Evolutionary conservation across 2,113 vertebrate genomes (phyloP).

Genomic region (Centropus unirufus): DNA sequence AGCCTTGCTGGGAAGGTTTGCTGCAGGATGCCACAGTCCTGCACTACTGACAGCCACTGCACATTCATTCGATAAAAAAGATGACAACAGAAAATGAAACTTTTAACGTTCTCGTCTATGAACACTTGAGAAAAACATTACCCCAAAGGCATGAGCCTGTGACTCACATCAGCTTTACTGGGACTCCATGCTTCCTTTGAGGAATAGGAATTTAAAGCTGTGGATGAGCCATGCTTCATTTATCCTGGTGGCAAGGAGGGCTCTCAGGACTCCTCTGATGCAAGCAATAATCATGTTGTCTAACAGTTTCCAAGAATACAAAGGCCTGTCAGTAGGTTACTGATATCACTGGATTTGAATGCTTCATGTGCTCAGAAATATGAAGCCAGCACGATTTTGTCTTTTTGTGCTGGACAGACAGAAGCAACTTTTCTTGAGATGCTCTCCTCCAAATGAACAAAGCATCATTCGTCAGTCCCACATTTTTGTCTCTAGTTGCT

Average conservation of each 20-base stretch:
- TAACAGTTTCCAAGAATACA: not conserved
- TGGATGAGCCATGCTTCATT: not conserved
- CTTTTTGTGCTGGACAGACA: not conserved
- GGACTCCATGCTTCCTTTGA: not conserved
- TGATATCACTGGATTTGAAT: not conserved
- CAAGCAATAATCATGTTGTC: not conserved
- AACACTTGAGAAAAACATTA: not conserved
- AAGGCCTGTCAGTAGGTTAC: not conserved
- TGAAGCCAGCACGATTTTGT: not conserved
- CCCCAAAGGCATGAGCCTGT: not conserved
- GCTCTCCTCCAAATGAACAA: not conserved
- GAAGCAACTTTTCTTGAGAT: not conserved
- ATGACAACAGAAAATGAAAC: slow-evolving; percentile 50
- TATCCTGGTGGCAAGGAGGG: not conserved
- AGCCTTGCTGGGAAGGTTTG: not conserved
- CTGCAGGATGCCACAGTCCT: not conserved
- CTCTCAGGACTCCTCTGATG: not conserved
- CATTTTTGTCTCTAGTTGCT: not conserved
- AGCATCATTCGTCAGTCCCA: not conserved
- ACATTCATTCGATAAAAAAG: not conserved
- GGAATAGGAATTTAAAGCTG: not conserved
- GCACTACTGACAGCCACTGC: not conserved
- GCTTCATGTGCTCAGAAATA: not conserved
- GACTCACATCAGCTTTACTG: not conserved
- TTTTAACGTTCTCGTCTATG: not conserved